Evolutionary conservation across 2,888 invertebrate genomes (phyloP).

Genomic region (Alviniconcha strummeri): DNA sequence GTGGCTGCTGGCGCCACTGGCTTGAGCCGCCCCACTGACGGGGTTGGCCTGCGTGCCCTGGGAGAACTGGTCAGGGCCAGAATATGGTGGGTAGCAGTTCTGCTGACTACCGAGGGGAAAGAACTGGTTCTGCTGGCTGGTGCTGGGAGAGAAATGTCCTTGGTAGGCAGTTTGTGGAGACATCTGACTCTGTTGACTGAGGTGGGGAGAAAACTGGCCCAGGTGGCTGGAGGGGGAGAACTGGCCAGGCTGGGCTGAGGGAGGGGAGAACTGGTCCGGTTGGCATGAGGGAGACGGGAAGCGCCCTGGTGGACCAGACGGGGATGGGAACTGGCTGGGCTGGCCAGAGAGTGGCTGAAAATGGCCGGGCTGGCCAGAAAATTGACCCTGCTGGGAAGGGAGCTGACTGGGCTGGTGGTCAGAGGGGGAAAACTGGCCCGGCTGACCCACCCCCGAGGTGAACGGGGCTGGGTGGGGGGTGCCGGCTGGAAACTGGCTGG

Average conservation of each 20-base stretch:
- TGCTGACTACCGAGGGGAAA: neutral
- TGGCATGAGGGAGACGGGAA: neutral
- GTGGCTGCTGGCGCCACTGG: neutral
- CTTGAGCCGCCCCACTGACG: neutral
- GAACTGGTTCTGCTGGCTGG: neutral
- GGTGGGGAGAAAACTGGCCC: neutral
- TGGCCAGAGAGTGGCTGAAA: neutral
- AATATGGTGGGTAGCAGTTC: neutral
- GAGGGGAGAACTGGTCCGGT: neutral
- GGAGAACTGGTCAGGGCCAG: too few species aligned
- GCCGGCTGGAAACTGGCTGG: neutral
- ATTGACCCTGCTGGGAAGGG: neutral
- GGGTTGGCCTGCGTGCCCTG: too few species aligned
- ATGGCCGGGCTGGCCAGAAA: neutral
- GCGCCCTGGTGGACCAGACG: neutral
- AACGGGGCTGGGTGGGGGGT: neutral
- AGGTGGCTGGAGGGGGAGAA: conserved; percentile 14
- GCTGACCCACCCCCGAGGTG: neutral
- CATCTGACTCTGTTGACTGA: neutral
- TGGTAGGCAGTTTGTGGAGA: neutral
- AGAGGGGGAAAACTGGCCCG: neutral
- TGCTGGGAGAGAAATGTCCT: neutral
- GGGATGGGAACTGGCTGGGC: neutral
- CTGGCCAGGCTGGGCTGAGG: neutral
- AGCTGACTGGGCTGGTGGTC: neutral